Evolutionary conservation across 2,888 invertebrate genomes (phyloP), one percentile per base, ranked within the genome.

Genomic region (Brassicogethes aeneus): DNA sequence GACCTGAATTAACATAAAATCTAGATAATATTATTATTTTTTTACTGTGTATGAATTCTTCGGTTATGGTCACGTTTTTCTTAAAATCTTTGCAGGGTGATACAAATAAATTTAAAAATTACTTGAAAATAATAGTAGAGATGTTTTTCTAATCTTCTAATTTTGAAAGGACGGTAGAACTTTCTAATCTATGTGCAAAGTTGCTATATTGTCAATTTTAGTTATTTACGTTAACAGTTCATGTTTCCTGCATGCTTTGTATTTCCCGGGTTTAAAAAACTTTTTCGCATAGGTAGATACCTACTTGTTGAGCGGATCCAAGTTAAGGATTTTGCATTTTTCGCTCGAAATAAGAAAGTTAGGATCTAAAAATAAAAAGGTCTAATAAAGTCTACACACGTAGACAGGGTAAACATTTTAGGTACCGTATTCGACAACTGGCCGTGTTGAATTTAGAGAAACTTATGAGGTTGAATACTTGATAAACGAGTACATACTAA

Each of bases 321-420:
- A 52, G 45, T 79, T 74, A 12, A 75, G 71, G 58, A 82, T 81
- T 55, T 72, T 74, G 54, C 82, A 83, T 55, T 71, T 74, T 30
- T 76, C 68, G 56, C 74, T 80, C 69, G 74, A 72, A 2, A 77
- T 72, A 41, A 77, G 57, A 52, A 70, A 76, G 2, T 70, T 69
- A 31, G 65, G 31, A 31, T 52, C 56, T 52, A 41, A 40, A 54
- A 50, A 40, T n/a, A n/a, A n/a, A n/a, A n/a, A n/a, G n/a, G n/a
- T n/a, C n/a, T n/a, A n/a, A n/a, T n/a, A n/a, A n/a, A n/a, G n/a
- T n/a, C n/a, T n/a, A n/a, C n/a, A n/a, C n/a, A n/a, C n/a, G n/a
- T n/a, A n/a, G n/a, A n/a, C n/a, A n/a, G n/a, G n/a, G n/a, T n/a
- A n/a, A n/a, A n/a, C n/a, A n/a, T n/a, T n/a, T n/a, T n/a, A n/a